phyloP scores from a whole-genome alignment of 2,113 vertebrate species.

The Stigmatopora argus region DNA sequence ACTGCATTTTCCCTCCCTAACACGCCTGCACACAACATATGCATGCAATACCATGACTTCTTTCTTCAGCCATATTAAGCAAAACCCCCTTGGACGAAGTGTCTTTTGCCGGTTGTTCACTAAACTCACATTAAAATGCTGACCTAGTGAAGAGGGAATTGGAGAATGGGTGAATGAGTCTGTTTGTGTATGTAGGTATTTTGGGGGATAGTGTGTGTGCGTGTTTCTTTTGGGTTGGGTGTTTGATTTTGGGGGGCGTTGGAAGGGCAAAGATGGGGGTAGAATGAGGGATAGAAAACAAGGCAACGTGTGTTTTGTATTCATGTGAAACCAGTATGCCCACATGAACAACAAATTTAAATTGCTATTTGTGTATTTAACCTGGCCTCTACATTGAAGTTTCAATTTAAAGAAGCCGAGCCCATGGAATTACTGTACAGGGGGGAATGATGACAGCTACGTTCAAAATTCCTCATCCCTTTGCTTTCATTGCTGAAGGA shows the following conservation, averaged over 20 bases:
- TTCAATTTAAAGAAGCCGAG: constrained; percentile 21
- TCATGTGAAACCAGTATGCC: not conserved
- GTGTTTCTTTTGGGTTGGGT: constrained; percentile 46
- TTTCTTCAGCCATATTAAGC: constrained; percentile 30
- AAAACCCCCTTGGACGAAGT: constrained; percentile 33
- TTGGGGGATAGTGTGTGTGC: constrained; percentile 17
- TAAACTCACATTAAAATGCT: constrained; percentile 51
- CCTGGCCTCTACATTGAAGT: constrained; percentile 4
- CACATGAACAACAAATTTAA: constrained; percentile 1
- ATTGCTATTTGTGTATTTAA: not conserved
- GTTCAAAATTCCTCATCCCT: constrained; percentile 58
- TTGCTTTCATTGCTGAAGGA: constrained; percentile 26
- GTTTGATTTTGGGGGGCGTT: constrained; percentile 44
- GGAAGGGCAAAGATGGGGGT: constrained; percentile 26
- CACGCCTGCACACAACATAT: constrained; percentile 21
- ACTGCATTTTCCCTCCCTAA: constrained; percentile 25
- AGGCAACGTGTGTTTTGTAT: constrained; percentile 2
- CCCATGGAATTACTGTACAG: constrained; percentile 37
- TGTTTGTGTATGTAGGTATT: constrained; percentile 32
- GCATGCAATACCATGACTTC: constrained; percentile 28
- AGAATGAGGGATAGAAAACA: not conserved
- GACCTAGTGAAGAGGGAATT: constrained; percentile 31
- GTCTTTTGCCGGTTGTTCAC: constrained; percentile 49
- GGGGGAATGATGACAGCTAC: constrained; percentile 50
- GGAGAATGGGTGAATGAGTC: constrained; percentile 10